phyloP scores from a whole-genome alignment of 2,797 vertebrate species.

The Brotogeris chrysoptera region DNA sequence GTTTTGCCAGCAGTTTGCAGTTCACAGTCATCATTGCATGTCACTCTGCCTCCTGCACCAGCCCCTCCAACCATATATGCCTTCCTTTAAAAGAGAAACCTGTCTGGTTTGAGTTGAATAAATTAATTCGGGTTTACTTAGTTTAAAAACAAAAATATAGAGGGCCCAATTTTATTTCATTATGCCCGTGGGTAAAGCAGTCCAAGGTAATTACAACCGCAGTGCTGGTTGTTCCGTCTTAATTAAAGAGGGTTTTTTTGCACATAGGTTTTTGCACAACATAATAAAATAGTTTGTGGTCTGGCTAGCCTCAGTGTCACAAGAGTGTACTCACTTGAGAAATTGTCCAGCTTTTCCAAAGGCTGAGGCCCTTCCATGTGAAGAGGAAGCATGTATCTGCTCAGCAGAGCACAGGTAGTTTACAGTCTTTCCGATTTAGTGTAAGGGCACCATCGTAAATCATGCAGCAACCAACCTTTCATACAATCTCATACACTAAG shows the following conservation, averaged over 20 bases:
- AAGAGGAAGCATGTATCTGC: slow-evolving; percentile 14
- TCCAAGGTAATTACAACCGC: slow-evolving; percentile 48
- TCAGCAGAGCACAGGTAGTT: slow-evolving; percentile 20
- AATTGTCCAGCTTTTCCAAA: slow-evolving; percentile 53
- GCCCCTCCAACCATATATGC: slow-evolving; percentile 5
- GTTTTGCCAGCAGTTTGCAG: slow-evolving; percentile 77
- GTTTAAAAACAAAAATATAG: slow-evolving; percentile 62
- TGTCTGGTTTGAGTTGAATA: slow-evolving; percentile 64
- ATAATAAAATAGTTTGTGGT: slow-evolving; percentile 64
- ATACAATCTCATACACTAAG: background rate
- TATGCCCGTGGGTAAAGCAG: slow-evolving; percentile 61
- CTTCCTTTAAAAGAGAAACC: slow-evolving; percentile 69
- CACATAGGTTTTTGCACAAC: slow-evolving; percentile 55
- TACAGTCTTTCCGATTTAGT: slow-evolving; percentile 24
- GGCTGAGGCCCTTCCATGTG: slow-evolving; percentile 18
- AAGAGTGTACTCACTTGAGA: slow-evolving; percentile 35
- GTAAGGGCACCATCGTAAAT: slow-evolving; percentile 21
- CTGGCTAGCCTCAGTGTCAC: slow-evolving; percentile 62
- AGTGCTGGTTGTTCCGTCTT: slow-evolving; percentile 56
- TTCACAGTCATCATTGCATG: slow-evolving; percentile 63
- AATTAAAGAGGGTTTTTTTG: slow-evolving; percentile 65
- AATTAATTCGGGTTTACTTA: slow-evolving; percentile 70
- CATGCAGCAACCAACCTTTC: background rate
- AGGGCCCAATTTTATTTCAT: slow-evolving; percentile 60
- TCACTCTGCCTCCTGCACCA: slow-evolving; percentile 44